A percentile compares a stretch with the other conserved stretches of the same genome.
phyloP scores from a whole-genome alignment of 2,888 invertebrate genomes.

The Pheosia gnoma region DNA sequence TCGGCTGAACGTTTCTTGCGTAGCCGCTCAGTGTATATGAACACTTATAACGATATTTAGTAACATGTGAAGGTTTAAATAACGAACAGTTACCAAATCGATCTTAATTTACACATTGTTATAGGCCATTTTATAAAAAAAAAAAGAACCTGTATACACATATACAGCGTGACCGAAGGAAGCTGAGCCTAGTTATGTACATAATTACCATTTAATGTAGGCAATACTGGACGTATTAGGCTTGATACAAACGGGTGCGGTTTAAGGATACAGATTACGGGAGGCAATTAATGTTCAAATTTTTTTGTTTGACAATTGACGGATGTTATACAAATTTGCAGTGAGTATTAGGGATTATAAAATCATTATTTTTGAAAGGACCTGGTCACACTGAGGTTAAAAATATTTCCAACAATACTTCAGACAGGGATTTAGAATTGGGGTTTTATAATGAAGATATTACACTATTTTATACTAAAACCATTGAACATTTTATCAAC shows the following conservation, averaged over 20 bases:
- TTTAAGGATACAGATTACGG: slow-evolving; percentile 19
- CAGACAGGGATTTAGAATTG: no score
- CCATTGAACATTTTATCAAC: no score
- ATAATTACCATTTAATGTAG: slow-evolving; percentile 73
- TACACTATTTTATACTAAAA: no score
- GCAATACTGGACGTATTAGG: slow-evolving; percentile 57
- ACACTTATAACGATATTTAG: background rate
- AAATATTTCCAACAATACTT: no score
- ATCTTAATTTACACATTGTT: slow-evolving; percentile 53
- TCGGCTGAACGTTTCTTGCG: background rate
- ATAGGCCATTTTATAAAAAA: slow-evolving; percentile 57
- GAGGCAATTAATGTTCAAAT: slow-evolving; percentile 9
- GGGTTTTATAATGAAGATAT: no score
- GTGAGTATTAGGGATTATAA: background rate
- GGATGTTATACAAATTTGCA: background rate
- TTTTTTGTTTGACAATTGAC: slow-evolving; percentile 3
- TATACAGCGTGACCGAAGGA: slow-evolving; percentile 55
- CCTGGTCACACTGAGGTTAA: no score
- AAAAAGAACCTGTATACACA: slow-evolving; percentile 40
- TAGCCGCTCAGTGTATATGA: background rate
- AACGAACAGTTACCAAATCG: slow-evolving; percentile 24
- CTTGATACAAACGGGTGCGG: slow-evolving; percentile 29
- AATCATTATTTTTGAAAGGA: no score
- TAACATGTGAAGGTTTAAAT: background rate
- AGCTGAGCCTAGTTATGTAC: slow-evolving; percentile 62